Conservation (phyloP, 2,113 vertebrate genomes). For the Geothlypis trichas region DNA sequence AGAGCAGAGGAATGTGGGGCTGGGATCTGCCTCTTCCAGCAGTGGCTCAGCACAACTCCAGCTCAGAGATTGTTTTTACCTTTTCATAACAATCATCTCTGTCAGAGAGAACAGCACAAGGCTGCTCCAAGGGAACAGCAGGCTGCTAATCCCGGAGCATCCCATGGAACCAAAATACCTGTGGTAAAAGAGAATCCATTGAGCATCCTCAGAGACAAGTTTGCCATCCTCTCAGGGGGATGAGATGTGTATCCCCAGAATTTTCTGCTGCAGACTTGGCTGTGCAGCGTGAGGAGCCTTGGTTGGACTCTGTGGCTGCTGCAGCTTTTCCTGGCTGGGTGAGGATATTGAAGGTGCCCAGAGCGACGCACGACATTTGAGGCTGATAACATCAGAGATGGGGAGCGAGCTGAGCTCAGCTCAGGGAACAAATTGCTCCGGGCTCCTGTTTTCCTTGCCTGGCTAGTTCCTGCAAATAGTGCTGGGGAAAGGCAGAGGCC, state of each 20-base stretch:
- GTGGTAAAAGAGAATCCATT: rapidly evolving
- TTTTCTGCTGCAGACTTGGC: not conserved
- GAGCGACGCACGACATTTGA: not conserved
- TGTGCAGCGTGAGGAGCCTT: not conserved
- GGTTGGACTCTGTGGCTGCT: not conserved
- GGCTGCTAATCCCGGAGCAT: not conserved
- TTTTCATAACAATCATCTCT: not conserved
- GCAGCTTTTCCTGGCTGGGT: not conserved
- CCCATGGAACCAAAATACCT: rapidly evolving
- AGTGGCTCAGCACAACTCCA: not conserved
- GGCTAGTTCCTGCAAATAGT: not conserved
- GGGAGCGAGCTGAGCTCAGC: not conserved
- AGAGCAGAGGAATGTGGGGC: conserved; percentile 7
- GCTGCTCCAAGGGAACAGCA: not conserved
- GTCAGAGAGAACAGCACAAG: rapidly evolving
- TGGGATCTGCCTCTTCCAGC: not conserved
- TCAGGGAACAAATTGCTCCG: not conserved
- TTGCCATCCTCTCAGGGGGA: rapidly evolving
- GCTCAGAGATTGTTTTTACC: not conserved
- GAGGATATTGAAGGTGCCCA: not conserved
- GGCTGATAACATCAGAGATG: not conserved
- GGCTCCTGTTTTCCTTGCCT: conserved; percentile 17
- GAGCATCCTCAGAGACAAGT: not conserved
- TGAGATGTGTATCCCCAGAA: not conserved
- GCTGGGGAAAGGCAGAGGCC: not conserved